Evolutionary conservation across 2,888 invertebrate genomes (phyloP), one percentile per base, ranked within the genome.

Genomic region (Megaustenia siamemsis): DNA sequence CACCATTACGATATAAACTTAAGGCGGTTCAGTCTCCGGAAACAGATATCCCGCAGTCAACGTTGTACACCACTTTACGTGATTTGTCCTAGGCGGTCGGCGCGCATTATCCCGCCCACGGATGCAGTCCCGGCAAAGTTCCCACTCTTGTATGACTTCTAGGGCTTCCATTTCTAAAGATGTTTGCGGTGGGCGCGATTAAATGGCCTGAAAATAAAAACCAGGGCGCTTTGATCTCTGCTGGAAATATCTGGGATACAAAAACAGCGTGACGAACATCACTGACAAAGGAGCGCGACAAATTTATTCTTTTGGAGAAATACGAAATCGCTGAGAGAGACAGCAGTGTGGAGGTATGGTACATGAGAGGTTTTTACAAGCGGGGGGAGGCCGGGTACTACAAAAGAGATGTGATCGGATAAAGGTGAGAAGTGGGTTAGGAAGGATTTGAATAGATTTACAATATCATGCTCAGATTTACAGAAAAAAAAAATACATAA

Each of bases 251-350:
- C 66, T 32, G 12, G 5, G 28, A 49, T 6, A 69, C 2, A 60
- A 75, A 32, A 77, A n/a, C 1, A 77, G 60, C 21, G 12, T 1
- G n/a, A 49, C 49, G 75, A 49, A 53, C 35, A 73, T 28, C 45
- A 6, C 24, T 35, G 38, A 76, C 76, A 77, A 38, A 38, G n/a
- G 24, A 53, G 10, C 10, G n/a, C 21, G 78, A 78, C 63, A 78
- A 78, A 78, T 78, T 40, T 78, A 78, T 78, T 78, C 78, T 43
- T 63, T 32, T 12, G 78, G 78, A n/a, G 77, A 78, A 63, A 63
- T 45, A 63, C n/a, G 45, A 73, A 73, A 71, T 71, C 24, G 8
- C 71, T 43, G 45, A 43, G 28, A 12, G 71, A n/a, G 43, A n/a
- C 10, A 24, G n/a, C 18, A 35, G 8, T 43, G n/a, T n/a, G n/a